Base-by-base conservation (phyloP, 1,140 invertebrate genomes). In the Leptopilina boulardi region DNA sequence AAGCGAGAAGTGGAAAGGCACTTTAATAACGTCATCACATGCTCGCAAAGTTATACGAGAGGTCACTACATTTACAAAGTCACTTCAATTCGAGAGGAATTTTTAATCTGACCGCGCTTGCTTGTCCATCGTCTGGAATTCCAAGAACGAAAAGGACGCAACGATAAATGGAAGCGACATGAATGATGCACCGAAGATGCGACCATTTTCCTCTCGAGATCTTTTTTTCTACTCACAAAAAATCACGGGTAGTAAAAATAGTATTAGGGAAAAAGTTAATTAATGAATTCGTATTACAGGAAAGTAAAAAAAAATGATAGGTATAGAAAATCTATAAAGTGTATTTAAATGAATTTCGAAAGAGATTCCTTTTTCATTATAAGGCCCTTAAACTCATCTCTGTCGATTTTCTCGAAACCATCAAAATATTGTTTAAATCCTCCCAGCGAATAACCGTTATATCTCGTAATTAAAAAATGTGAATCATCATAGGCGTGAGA, bases 201-300 rank as follows among this genome's bases (percentile, higher is more conserved):
- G 8, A 18, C 1, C 21, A 56, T 21, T 56, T 56, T 56, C 19
- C 11, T n/a, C n/a, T n/a, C n/a, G n/a, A 6, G 23, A 1, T 3
- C 8, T 56, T 56, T 56, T 56, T 56, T 56, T 56, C 23, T 19
- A 56, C 23, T 23, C 21, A 56, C 54, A 23, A 6, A 4, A 2
- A 1, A 56, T 23, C 0, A 23, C 21, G 19, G 23, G 10, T 23
- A n/a, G 2, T 42, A 42, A 8, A 42, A 41, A 41, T 5, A 41
- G 38, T 10, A 41, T 41, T 5, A 41, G 10, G 10, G 38, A 87
- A 88, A 88, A n/a, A n/a, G n/a, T n/a, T n/a, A n/a, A n/a, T n/a
- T n/a, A n/a, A n/a, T n/a, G n/a, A n/a, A n/a, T n/a, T n/a, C n/a
- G n/a, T n/a, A n/a, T n/a, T n/a, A 87, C 87, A 88, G 87, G 87